Evolutionary conservation across 2,888 invertebrate species (phyloP).

Genomic region (Erannis defoliaria): DNA sequence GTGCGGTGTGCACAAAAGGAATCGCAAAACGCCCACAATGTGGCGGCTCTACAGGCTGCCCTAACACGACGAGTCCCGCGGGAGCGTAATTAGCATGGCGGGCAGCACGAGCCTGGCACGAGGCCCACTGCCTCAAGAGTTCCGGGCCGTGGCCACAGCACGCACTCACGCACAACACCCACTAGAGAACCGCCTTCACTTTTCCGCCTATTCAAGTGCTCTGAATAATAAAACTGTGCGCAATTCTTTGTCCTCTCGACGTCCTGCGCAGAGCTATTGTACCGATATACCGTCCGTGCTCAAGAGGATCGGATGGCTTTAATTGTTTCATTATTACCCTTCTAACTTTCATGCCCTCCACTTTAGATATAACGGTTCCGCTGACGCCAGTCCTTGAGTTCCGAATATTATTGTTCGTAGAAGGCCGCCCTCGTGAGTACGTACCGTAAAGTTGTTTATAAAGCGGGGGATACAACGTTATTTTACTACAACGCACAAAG

Average conservation of each 20-base stretch:
- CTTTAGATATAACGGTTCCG: conserved; percentile 51
- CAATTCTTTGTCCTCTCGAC: conserved; percentile 61
- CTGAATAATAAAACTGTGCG: conserved; percentile 70
- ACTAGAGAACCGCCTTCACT: conserved; percentile 65
- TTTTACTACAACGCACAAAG: conserved; percentile 42
- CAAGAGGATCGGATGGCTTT: conserved; percentile 61
- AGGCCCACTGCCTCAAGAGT: conserved; percentile 55
- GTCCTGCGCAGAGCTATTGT: conserved; percentile 63
- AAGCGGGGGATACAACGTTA: conserved; percentile 31
- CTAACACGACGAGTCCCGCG: conserved; percentile 43
- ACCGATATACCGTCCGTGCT: conserved; percentile 62
- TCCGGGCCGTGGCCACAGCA: conserved; percentile 61
- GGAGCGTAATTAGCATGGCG: conserved; percentile 65
- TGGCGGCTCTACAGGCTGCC: background rate
- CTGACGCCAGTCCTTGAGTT: conserved; percentile 53
- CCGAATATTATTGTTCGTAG: conserved; percentile 35
- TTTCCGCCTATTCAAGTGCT: conserved; percentile 64
- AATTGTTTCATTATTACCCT: conserved; percentile 67
- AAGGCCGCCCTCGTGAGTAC: conserved; percentile 32
- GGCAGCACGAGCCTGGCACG: conserved; percentile 44
- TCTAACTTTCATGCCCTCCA: conserved; percentile 53
- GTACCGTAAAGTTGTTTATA: conserved; percentile 37
- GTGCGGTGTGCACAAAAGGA: background rate
- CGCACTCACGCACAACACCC: conserved; percentile 67
- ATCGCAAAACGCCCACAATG: background rate